Percentiles rank a stretch among this genome's conserved stretches.
Conservation (phyloP, 2,888 invertebrate genomes). For the Agapostemon virescens region DNA sequence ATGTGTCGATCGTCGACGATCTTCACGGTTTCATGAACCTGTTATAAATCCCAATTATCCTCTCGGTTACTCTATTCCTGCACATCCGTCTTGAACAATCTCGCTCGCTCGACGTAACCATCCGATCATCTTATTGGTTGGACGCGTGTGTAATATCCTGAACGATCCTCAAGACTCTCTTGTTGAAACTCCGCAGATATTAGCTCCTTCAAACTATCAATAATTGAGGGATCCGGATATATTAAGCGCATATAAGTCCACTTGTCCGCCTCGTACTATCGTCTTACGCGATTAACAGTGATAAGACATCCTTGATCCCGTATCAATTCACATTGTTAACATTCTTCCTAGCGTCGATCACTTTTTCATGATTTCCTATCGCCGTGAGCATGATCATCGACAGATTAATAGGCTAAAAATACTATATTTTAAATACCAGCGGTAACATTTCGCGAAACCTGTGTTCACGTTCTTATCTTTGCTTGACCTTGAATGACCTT, state of each 20-base stretch:
- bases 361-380: not conserved
- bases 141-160: conserved; percentile 27
- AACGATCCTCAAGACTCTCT: conserved; percentile 18
- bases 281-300: conserved; percentile 20
- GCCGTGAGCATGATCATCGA: not conserved
- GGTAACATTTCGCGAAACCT: not conserved
- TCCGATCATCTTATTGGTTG: conserved; percentile 3
- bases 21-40: conserved; percentile 20
- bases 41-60: conserved; percentile 14
- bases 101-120: not conserved
- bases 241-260: conserved; percentile 23
- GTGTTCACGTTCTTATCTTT: no score
- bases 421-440: not conserved
- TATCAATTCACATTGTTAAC: not conserved
- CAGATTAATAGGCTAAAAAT: not conserved
- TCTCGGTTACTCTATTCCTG: conserved; percentile 5
- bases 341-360: not conserved
- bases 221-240: conserved; percentile 34
- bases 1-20: not conserved
- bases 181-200: conserved; percentile 38
- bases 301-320: conserved; percentile 21
- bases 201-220: conserved; percentile 50
- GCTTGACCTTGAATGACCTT: no score
- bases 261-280: conserved; percentile 29
- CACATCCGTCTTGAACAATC: not conserved